Percentiles rank a stretch among this genome's conserved stretches.
Conservation (phyloP, 2,888 invertebrate genomes). For the Drosophila limbata region DNA sequence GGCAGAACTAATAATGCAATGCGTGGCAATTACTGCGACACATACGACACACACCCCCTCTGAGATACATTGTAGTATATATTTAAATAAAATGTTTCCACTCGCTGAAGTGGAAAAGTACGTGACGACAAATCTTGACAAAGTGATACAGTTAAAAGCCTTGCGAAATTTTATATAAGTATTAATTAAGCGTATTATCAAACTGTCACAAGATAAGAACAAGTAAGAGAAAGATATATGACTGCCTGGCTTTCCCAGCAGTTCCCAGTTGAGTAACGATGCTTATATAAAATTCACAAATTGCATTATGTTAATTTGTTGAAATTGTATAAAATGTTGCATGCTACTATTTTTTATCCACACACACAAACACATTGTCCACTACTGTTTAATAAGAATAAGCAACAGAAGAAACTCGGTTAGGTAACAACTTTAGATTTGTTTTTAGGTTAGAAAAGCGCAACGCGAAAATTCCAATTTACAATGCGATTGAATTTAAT, state of each 20-base stretch:
- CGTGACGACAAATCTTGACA: not conserved
- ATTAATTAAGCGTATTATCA: slow-evolving; percentile 39
- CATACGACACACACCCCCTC: not conserved
- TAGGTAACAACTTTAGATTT: slow-evolving; percentile 78
- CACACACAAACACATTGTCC: slow-evolving; percentile 18
- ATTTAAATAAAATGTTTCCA: not conserved
- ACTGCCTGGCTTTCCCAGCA: slow-evolving; percentile 7
- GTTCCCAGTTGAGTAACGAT: slow-evolving; percentile 48
- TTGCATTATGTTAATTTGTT: slow-evolving; percentile 25
- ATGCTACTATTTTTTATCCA: slow-evolving; percentile 2
- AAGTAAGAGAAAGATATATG: slow-evolving; percentile 46
- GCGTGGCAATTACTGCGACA: slow-evolving; percentile 21
- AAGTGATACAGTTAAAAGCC: not conserved
- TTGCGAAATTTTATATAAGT: slow-evolving; percentile 28
- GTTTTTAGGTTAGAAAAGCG: slow-evolving; percentile 82
- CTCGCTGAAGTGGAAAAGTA: slow-evolving; percentile 25
- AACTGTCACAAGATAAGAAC: slow-evolving; percentile 54
- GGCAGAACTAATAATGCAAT: slow-evolving; percentile 12
- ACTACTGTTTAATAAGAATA: slow-evolving; percentile 19
- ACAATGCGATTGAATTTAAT: slow-evolving; percentile 3
- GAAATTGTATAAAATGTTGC: slow-evolving; percentile 9
- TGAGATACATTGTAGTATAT: not conserved
- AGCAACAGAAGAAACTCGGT: slow-evolving; percentile 51
- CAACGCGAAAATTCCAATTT: slow-evolving; percentile 56
- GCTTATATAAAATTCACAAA: slow-evolving; percentile 50